Evolutionary conservation across 2,888 invertebrate genomes (phyloP), one percentile per base, ranked within the genome.

Genomic region (Elysia crispata): DNA sequence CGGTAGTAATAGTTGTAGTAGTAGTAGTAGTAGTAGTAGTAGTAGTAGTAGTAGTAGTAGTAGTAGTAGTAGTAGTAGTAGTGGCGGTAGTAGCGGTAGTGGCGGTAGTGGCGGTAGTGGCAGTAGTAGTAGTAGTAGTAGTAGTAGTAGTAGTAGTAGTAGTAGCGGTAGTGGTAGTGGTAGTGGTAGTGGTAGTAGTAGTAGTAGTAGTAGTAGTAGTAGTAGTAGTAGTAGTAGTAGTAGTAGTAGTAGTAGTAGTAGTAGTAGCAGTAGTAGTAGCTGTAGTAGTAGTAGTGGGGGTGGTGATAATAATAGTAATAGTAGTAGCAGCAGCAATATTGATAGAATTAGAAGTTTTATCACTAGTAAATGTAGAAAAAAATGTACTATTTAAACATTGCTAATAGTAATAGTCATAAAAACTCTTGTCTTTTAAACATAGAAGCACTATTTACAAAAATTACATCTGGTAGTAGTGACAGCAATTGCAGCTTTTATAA

Each of bases 141-240:
- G 25, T 64, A 64, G 25, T 64, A 64, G 25, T 64, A 64, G 25
- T 64, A 64, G 25, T 64, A 64, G 25, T 64, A 64, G 25, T 64
- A 64, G 25, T 64, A 64, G n/a, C n/a, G n/a, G n/a, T n/a, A n/a
- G n/a, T n/a, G n/a, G n/a, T n/a, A n/a, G n/a, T n/a, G n/a, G n/a
- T n/a, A n/a, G n/a, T n/a, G n/a, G n/a, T n/a, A n/a, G n/a, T n/a
- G n/a, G n/a, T n/a, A n/a, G 70, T 70, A 70, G 70, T 31, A 31
- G 70, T 31, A 70, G 31, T 70, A 5, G 70, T 70, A 70, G 70
- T 70, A 70, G 70, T 70, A 70, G 70, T 70, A 70, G 70, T 70
- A 70, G 31, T 70, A 70, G 70, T 70, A 70, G 70, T 70, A 31
- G 70, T 70, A 31, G 31, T 70, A 20, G 70, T 70, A 31, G 70